Evolutionary conservation across 2,113 vertebrate species (phyloP).

Genomic region (Apteryx mantelli): DNA sequence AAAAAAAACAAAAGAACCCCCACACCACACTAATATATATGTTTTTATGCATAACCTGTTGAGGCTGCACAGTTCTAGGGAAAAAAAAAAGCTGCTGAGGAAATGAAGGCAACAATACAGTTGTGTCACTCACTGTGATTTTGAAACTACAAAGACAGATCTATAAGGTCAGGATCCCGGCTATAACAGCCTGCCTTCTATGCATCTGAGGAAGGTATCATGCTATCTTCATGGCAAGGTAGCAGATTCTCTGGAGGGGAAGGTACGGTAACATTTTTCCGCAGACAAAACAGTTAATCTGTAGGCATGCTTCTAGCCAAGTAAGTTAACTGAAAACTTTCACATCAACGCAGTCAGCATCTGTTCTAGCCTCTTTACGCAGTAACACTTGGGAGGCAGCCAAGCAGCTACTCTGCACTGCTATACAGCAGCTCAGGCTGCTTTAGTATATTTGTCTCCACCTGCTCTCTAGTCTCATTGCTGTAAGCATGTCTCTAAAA

Average conservation of each 20-base stretch:
- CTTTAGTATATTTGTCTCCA: not conserved
- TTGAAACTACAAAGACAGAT: not conserved
- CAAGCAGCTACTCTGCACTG: slow-evolving; percentile 7
- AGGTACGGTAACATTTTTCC: not conserved
- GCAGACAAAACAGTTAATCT: not conserved
- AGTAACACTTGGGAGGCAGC: slow-evolving; percentile 19
- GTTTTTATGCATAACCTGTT: not conserved
- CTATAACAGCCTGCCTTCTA: not conserved
- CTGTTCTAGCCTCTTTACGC: not conserved
- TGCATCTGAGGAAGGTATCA: not conserved
- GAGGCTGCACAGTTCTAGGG: not conserved
- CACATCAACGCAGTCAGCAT: not conserved
- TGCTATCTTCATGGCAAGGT: accelerated
- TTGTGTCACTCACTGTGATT: not conserved
- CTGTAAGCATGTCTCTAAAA: not conserved
- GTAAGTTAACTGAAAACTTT: not conserved
- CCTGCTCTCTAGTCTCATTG: not conserved
- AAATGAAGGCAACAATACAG: not conserved
- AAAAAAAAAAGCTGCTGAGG: not conserved
- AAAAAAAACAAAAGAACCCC: not conserved
- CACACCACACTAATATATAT: not conserved
- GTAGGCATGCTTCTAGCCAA: not conserved
- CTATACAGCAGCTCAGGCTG: not conserved
- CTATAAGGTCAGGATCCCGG: not conserved
- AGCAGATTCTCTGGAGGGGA: accelerated